Percentiles rank a stretch among this genome's conserved stretches.
phyloP scores from a whole-genome alignment of 35 echinoderm and acorn worm species.

The Hemicentrotus pulcherrimus region DNA sequence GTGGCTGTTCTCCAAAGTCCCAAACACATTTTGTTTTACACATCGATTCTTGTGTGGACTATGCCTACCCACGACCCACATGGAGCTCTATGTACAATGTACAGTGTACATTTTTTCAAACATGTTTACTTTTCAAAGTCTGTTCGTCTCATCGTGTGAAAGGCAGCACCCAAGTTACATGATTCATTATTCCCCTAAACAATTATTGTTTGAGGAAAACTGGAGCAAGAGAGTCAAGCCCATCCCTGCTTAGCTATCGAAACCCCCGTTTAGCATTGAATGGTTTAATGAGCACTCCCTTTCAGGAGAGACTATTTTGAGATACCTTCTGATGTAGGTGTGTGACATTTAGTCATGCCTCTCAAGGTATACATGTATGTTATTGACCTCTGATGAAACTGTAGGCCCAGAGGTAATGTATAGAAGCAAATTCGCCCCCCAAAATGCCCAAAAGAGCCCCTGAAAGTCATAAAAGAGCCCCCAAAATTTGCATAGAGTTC shows the following conservation, averaged over 20 bases:
- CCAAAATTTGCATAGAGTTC: too few relatives aligned
- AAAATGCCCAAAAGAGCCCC: not conserved
- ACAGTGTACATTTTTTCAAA: not conserved
- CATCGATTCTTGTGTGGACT: too few relatives aligned
- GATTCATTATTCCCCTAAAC: not conserved
- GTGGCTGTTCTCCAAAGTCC: too few relatives aligned
- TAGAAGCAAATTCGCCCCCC: not conserved
- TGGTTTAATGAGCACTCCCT: not conserved
- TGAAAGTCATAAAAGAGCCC: too few relatives aligned
- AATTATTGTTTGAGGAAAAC: not conserved
- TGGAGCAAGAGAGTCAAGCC: not conserved
- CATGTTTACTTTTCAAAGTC: not conserved
- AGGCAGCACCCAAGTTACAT: not conserved
- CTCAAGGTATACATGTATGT: not conserved
- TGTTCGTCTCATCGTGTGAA: not conserved
- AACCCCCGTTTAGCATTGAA: not conserved
- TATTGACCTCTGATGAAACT: not conserved
- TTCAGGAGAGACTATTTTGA: not conserved
- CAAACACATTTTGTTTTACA: too few relatives aligned
- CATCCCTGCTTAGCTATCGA: not conserved
- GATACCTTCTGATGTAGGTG: not conserved
- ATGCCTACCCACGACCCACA: too few relatives aligned
- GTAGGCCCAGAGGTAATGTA: not conserved
- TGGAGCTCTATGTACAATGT: not conserved
- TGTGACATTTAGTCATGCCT: conserved; percentile 1